Base-by-base conservation (phyloP, 1,140 invertebrate species). In the Cydia strobilella region DNA sequence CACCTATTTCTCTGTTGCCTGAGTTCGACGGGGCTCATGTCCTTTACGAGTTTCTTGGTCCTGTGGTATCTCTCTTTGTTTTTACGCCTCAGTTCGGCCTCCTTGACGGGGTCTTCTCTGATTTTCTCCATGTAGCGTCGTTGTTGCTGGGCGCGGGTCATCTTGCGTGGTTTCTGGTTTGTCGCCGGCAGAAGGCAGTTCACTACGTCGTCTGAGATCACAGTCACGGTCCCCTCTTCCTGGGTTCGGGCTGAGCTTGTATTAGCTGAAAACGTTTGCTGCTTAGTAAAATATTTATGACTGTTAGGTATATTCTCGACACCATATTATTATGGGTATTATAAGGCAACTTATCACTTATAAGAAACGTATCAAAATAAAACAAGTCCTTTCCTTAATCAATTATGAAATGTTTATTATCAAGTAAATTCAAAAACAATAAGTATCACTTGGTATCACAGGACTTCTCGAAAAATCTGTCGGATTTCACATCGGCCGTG, bases 71-170 rank as follows among this genome's bases (percentile, higher is more conserved):
- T 20, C 20, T 59, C 54, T 59, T 23, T 9, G 10, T 59, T 59
- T 12, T 59, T 59, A 2, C 54, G 54, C 12, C 54, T 59, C 54
- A 59, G 10, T 23, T 59, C 54, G 20, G 54, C 54, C 3, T 59
- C 54, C 12, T 23, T 20, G 0, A 3, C 54, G 9, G 54, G 54
- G 54, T 59, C 54, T 59, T 59, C 54, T 9, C 54, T 59, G 54
- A 59, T 59, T 59, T 59, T 59, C 54, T 59, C 20, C 54, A 59
- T 23, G 54, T 59, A 59, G 18, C 54, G 54, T 59, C 20, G 18
- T 59, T 59, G 54, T 59, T 23, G 54, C 20, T 59, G 7, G 54
- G 54, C 54, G 20, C 20, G 54, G 20, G 54, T 59, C 54, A 59
- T 10, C 54, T 9, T 59, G 54, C 20, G 54, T 12, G 54, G 54